Evolutionary conservation across 2,797 vertebrate genomes (phyloP).

Genomic region (Pelobates cultripes): DNA sequence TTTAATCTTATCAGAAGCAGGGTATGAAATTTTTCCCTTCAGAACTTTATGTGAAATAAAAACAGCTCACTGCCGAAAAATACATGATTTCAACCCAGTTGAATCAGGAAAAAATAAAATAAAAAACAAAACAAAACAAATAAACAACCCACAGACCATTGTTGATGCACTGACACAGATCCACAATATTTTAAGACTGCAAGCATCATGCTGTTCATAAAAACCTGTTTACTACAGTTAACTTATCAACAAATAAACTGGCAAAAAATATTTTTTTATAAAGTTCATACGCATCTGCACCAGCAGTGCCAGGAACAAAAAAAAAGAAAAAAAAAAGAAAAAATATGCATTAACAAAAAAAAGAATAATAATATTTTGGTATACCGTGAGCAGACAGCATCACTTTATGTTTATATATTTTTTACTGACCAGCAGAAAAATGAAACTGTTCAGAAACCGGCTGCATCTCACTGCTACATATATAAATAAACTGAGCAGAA

Average conservation of each 20-base stretch:
- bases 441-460: constrained; percentile 76
- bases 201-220: constrained; percentile 99
- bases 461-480: constrained; percentile 71
- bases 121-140: constrained; percentile 78
- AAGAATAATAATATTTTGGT: constrained; percentile 83
- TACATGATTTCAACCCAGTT: constrained; percentile 99
- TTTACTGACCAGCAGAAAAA: constrained; percentile 97
- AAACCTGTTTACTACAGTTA: constrained; percentile 94
- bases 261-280: constrained; percentile 77
- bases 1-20: constrained; percentile 79
- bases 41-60: constrained; percentile 93
- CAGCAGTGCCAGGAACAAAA: constrained; percentile 93
- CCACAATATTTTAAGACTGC: constrained; percentile 96
- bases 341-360: constrained; percentile 70
- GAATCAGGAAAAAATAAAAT: constrained; percentile 96
- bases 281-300: constrained; percentile 82
- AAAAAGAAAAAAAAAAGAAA: constrained; percentile 81
- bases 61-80: constrained; percentile 91
- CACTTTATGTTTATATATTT: constrained; percentile 64
- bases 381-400: constrained; percentile 91
- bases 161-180: constrained; percentile 93
- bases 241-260: constrained; percentile 96
- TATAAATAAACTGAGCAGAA: constrained; percentile 41
- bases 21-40: constrained; percentile 98
- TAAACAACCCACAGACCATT: constrained; percentile 85